Percentiles rank a stretch among this genome's conserved stretches.
Evolutionary conservation across 1,140 invertebrate genomes (phyloP).

Genomic region (Druon quercuslanigerum): DNA sequence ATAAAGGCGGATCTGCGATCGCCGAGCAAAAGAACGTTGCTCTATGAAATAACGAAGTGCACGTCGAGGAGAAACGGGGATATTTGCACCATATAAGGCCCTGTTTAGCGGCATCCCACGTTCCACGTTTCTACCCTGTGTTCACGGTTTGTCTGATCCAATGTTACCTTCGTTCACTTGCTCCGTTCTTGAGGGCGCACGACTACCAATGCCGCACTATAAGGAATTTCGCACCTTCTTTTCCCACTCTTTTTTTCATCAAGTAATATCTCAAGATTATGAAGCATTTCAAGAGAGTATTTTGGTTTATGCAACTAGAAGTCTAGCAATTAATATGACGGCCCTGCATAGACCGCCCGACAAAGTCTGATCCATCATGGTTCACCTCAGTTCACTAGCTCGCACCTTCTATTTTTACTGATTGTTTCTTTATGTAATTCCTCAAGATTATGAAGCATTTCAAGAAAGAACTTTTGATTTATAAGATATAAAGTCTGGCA

Average conservation of each 20-base stretch:
- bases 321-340: no score
- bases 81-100: slow-evolving; percentile 55
- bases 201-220: slow-evolving; percentile 41
- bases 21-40: slow-evolving; percentile 7
- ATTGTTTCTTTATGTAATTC: slow-evolving; percentile 31
- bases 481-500: no score
- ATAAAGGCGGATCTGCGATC: slow-evolving; percentile 13
- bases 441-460: no score
- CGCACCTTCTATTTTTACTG: slow-evolving; percentile 49
- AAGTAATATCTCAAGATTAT: no score
- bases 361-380: slow-evolving; percentile 28
- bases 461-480: no score
- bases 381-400: slow-evolving; percentile 34
- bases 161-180: slow-evolving; percentile 46
- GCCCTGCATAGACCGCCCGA: slow-evolving; percentile 32
- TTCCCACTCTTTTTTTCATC: slow-evolving; percentile 41
- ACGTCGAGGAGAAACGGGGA: slow-evolving; percentile 38
- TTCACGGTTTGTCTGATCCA: slow-evolving; percentile 48
- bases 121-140: slow-evolving; percentile 44
- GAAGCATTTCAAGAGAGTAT: no score
- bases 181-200: slow-evolving; percentile 40
- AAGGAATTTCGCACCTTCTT: slow-evolving; percentile 55
- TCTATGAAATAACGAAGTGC: slow-evolving; percentile 38
- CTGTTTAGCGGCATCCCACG: slow-evolving; percentile 54
- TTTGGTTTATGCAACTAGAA: no score